These are phyloP conservation scores for Melipona quadrifasciata DNA, from an alignment of 1,140 invertebrate genomes.

Conservation along the genomic window DNA sequence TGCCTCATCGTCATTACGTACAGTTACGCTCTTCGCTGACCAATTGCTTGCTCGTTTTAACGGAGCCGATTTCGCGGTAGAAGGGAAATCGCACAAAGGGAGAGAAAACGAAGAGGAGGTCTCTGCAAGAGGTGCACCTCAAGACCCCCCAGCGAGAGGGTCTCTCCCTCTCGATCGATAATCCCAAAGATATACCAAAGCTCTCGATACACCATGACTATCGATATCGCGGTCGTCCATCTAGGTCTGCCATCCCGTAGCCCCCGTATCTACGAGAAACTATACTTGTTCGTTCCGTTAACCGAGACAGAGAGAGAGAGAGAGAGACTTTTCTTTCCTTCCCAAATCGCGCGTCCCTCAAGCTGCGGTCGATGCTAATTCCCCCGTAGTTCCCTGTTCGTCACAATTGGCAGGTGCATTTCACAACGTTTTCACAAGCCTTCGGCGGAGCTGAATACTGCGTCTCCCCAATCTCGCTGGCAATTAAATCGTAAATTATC, in stretches of 20 bases:
- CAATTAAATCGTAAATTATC: conserved; percentile 30
- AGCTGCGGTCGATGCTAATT: conserved; percentile 44
- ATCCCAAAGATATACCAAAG: conserved; percentile 39
- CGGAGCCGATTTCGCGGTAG: not conserved
- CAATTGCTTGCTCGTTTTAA: too few species aligned
- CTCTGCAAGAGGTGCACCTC: not conserved
- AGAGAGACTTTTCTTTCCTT: not conserved
- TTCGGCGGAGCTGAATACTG: not conserved
- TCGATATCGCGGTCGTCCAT: conserved; percentile 56
- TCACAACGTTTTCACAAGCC: not conserved
- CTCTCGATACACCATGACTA: conserved; percentile 54
- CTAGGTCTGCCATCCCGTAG: conserved; percentile 10
- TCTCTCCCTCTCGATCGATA: conserved; percentile 39
- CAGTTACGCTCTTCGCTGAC: too few species aligned
- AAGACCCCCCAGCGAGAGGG: conserved; percentile 53
- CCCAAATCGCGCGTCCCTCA: not conserved
- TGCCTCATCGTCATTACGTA: too few species aligned
- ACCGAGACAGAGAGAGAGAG: too few species aligned
- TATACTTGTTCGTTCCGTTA: not conserved
- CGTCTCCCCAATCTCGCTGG: not conserved
- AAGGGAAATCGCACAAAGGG: not conserved
- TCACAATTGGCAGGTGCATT: not conserved
- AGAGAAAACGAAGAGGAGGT: not conserved
- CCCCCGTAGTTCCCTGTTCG: not conserved
- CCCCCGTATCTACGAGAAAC: not conserved